Percentiles rank a stretch among this genome's conserved stretches.
phyloP scores from a whole-genome alignment of 2,113 vertebrate genomes.

The Chrysemys picta region DNA sequence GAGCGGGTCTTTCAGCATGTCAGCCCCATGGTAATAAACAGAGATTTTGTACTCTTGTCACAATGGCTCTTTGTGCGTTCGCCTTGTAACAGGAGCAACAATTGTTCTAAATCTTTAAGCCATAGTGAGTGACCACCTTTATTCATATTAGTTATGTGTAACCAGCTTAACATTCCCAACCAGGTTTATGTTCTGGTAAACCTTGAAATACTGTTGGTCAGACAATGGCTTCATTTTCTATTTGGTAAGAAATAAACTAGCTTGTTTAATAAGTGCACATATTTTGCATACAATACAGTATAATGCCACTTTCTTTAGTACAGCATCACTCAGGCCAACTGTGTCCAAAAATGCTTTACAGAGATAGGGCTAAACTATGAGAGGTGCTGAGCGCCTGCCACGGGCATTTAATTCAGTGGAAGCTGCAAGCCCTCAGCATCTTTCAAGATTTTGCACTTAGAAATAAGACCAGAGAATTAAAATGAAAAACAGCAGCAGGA shows the following conservation, averaged over 20 bases:
- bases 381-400: not conserved
- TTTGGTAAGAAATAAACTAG: not conserved
- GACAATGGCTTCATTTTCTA: not conserved
- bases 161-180: constrained; percentile 88
- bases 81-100: constrained; percentile 79
- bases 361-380: not conserved
- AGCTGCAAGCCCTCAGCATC: accelerated
- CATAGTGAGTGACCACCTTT: constrained; percentile 84
- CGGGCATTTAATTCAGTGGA: not conserved
- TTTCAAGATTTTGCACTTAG: accelerated
- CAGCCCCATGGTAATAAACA: constrained; percentile 79
- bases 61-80: constrained; percentile 88
- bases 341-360: accelerated
- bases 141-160: constrained; percentile 67
- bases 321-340: not conserved
- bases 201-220: not conserved
- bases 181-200: constrained; percentile 66
- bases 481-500: accelerated
- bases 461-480: not conserved
- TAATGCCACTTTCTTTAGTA: accelerated
- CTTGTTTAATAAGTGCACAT: accelerated
- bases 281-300: accelerated
- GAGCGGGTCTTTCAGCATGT: constrained; percentile 78
- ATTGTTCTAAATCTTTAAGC: constrained; percentile 89
- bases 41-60: constrained; percentile 84